Evolutionary conservation across 2,797 vertebrate species (phyloP).

Genomic region (Gallinago solitaria): DNA sequence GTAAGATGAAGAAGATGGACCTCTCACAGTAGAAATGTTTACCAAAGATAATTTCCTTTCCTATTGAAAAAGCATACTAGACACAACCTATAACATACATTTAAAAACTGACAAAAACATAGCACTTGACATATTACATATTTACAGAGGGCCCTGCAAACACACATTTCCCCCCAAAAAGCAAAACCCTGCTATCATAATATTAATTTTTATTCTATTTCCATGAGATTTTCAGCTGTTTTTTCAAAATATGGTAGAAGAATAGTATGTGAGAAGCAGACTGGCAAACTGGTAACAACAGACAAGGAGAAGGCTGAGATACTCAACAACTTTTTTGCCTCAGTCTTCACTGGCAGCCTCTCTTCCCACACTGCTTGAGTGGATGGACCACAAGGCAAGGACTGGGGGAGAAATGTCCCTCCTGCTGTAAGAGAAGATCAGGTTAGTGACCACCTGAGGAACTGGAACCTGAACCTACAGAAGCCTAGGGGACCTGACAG

Average conservation of each 20-base stretch:
- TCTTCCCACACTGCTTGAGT: not conserved
- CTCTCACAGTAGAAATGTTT: not conserved
- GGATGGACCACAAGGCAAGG: not conserved
- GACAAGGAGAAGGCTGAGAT: not conserved
- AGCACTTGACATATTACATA: not conserved
- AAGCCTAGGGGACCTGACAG: not conserved
- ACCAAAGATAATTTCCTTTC: not conserved
- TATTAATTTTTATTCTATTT: not conserved
- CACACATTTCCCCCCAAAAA: not conserved
- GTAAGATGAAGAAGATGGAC: not conserved
- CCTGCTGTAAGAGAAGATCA: not conserved
- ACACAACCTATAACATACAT: accelerated
- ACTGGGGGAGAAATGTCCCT: not conserved
- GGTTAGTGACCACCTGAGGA: not conserved
- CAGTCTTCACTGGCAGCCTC: not conserved
- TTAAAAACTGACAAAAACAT: not conserved
- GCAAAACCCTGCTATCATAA: not conserved
- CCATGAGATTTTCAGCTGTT: not conserved
- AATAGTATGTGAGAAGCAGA: not conserved
- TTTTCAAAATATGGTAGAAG: not conserved
- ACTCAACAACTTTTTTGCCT: not conserved
- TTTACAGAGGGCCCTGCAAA: not conserved
- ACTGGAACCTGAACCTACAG: not conserved
- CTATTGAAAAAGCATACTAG: not conserved
- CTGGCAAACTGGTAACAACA: not conserved